Percentiles rank a stretch among this genome's conserved stretches.
phyloP scores from a whole-genome alignment of 2,797 vertebrate genomes.

The Danionella dracula region DNA sequence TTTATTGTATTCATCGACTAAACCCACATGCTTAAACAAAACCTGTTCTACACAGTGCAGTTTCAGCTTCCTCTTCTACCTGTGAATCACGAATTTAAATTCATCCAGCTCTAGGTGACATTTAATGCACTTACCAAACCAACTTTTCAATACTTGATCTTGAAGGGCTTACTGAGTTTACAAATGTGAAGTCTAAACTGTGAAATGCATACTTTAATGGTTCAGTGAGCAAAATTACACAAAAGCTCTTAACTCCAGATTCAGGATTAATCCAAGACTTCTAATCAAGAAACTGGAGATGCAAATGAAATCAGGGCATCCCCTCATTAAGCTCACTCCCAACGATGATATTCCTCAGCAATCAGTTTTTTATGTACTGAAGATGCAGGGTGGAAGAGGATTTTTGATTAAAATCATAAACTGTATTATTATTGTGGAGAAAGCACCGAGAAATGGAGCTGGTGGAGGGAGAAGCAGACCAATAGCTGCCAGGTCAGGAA shows the following conservation, averaged over 20 bases:
- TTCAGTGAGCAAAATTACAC: neutral
- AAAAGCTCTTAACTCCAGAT: neutral
- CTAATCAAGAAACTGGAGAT: slow-evolving; percentile 26
- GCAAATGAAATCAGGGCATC: slow-evolving; percentile 24
- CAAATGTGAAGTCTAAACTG: no score
- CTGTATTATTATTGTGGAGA: neutral
- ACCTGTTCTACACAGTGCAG: neutral
- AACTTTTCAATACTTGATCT: no score
- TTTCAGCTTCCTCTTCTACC: neutral
- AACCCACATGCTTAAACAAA: neutral
- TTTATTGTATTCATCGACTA: neutral
- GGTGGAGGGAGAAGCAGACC: neutral
- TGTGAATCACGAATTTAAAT: neutral
- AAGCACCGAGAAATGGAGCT: neutral
- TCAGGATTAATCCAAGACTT: slow-evolving; percentile 17
- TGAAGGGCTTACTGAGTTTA: no score
- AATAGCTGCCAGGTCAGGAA: neutral
- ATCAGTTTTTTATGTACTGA: neutral
- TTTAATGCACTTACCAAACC: neutral
- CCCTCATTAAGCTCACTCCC: slow-evolving; percentile 15
- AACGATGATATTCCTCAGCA: slow-evolving; percentile 3
- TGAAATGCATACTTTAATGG: no score
- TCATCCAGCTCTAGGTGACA: neutral
- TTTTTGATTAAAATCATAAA: neutral
- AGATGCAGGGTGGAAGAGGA: neutral